Conservation (phyloP, 1,140 invertebrate species). For the Drosophila lowei region DNA sequence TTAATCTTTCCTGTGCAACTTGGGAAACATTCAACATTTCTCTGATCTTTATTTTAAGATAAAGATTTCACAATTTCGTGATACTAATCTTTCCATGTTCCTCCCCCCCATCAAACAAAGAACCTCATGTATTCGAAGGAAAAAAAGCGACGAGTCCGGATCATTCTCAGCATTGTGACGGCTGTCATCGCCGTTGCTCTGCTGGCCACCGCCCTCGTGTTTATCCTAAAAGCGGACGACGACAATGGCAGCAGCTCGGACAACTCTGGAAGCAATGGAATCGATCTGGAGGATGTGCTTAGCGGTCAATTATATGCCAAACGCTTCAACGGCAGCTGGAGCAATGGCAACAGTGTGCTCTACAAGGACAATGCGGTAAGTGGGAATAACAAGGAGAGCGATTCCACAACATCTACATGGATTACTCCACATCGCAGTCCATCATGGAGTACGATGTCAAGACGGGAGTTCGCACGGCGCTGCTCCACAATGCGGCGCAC, state of each 20-base stretch:
- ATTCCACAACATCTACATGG: too few species aligned
- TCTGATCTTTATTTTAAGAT: too few species aligned
- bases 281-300: conserved; percentile 84
- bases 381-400: neutral
- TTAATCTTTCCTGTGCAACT: too few species aligned
- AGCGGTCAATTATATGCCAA: conserved; percentile 83
- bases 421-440: conserved; percentile 20
- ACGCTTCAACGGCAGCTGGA: conserved; percentile 85
- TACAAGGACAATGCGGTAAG: conserved; percentile 66
- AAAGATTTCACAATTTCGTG: neutral
- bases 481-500: conserved; percentile 52
- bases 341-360: conserved; percentile 82
- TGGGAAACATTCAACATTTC: too few species aligned
- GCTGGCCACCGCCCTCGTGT: conserved; percentile 54
- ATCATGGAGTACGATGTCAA: conserved; percentile 71
- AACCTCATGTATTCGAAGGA: conserved; percentile 74
- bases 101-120: conserved; percentile 22
- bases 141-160: conserved; percentile 65
- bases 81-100: neutral
- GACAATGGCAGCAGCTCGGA: conserved; percentile 10
- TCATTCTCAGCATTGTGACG: conserved; percentile 55
- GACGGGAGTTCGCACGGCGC: conserved; percentile 32
- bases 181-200: conserved; percentile 57
- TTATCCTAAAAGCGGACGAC: conserved; percentile 48
- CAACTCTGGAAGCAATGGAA: conserved; percentile 40